A percentile compares a stretch with the other conserved stretches of the same genome.
Conservation (phyloP, 2,797 vertebrate species). For the Lates japonicus region DNA sequence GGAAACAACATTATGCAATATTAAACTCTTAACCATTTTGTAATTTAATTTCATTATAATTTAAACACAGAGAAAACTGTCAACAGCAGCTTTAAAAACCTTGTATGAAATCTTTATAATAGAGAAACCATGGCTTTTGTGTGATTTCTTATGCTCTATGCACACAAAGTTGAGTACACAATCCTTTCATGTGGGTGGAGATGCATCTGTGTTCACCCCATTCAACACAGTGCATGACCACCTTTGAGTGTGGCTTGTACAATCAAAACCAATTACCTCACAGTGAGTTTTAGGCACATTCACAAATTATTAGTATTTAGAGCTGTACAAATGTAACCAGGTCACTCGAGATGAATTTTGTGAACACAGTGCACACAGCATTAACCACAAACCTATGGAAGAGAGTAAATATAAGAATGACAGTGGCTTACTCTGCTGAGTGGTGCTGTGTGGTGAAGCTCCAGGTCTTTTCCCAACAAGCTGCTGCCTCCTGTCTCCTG, state of each 20-base stretch:
- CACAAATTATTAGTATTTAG: background rate
- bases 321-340: background rate
- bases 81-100: background rate
- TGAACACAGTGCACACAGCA: background rate
- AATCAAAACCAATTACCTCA: background rate
- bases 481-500: constrained; percentile 87
- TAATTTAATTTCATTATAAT: too few relatives aligned
- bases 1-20: background rate
- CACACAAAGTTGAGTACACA: background rate
- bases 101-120: background rate
- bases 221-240: background rate
- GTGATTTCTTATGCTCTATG: background rate
- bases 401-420: constrained; percentile 8
- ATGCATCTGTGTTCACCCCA: background rate
- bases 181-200: background rate
- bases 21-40: too few relatives aligned
- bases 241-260: background rate
- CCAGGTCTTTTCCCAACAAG: constrained; percentile 85
- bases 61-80: background rate
- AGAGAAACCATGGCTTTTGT: background rate
- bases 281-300: background rate
- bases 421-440: constrained; percentile 81
- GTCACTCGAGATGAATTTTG: background rate
- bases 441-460: constrained; percentile 54
- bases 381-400: background rate